phyloP scores from a whole-genome alignment of 2,113 vertebrate genomes.

The Alligator sinensis region DNA sequence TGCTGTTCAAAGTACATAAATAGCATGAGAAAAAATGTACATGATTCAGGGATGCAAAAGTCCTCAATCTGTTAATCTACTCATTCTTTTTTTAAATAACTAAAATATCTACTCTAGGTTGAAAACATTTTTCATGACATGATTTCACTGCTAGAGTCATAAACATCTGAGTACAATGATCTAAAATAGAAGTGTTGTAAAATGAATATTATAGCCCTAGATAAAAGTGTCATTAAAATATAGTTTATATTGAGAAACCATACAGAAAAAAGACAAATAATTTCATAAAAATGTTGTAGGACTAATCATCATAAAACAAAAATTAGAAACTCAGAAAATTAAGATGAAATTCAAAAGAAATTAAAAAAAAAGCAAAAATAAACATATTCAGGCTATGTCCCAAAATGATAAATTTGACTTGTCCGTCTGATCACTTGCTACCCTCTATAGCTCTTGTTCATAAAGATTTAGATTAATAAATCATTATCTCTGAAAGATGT shows the following conservation, averaged over 20 bases:
- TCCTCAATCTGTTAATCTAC: background rate
- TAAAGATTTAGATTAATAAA: background rate
- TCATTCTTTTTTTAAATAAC: background rate
- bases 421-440: rapidly evolving
- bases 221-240: background rate
- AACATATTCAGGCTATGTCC: background rate
- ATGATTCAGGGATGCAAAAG: background rate
- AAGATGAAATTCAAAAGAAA: background rate
- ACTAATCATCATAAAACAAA: background rate
- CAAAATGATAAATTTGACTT: background rate
- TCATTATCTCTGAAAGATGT: background rate
- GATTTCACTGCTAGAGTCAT: background rate
- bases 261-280: background rate
- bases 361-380: background rate
- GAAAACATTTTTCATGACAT: background rate
- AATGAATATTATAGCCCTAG: background rate
- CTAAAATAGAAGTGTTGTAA: background rate
- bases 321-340: background rate
- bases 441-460: rapidly evolving
- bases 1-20: background rate
- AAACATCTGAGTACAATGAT: background rate
- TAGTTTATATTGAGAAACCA: background rate
- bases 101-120: background rate
- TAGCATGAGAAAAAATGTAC: background rate
- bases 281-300: background rate